A percentile compares a stretch with the other conserved stretches of the same genome.
Conservation (phyloP, 2,113 vertebrate species). For the Oryzias curvinotus region DNA sequence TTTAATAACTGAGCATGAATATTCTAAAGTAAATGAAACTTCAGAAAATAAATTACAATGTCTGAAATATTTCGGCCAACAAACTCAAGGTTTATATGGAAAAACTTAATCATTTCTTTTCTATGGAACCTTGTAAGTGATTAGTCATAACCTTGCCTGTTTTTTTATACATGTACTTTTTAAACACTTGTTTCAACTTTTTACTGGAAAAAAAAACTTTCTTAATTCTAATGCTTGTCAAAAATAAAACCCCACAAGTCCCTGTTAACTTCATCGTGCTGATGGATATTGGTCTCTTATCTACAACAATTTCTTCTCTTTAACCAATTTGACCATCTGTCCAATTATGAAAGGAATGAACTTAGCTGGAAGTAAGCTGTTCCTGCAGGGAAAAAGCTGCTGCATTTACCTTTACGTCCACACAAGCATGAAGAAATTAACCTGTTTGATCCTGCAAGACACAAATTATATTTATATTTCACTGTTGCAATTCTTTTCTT, state of each 20-base stretch:
- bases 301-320: conserved; percentile 43
- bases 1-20: too few species aligned
- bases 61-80: too few species aligned
- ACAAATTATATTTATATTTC: conserved; percentile 26
- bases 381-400: conserved; percentile 26
- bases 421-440: conserved; percentile 1
- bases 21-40: too few species aligned
- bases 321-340: conserved; percentile 48
- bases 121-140: too few species aligned
- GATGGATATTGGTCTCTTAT: conserved; percentile 41
- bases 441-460: conserved; percentile 19
- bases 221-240: too few species aligned
- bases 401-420: conserved; percentile 18
- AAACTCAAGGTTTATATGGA: too few species aligned
- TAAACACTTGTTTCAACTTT: too few species aligned
- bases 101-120: too few species aligned
- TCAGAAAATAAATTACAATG: too few species aligned
- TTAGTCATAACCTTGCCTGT: too few species aligned
- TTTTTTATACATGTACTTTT: too few species aligned
- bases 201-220: too few species aligned
- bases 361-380: conserved; percentile 15
- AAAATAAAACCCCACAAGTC: neutral
- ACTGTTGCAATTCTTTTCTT: conserved; percentile 26
- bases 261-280: conserved; percentile 8
- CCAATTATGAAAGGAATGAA: conserved; percentile 16